Evolutionary conservation across 2,797 vertebrate genomes (phyloP), one percentile per base, ranked within the genome.

Genomic region (Staurois parvus): DNA sequence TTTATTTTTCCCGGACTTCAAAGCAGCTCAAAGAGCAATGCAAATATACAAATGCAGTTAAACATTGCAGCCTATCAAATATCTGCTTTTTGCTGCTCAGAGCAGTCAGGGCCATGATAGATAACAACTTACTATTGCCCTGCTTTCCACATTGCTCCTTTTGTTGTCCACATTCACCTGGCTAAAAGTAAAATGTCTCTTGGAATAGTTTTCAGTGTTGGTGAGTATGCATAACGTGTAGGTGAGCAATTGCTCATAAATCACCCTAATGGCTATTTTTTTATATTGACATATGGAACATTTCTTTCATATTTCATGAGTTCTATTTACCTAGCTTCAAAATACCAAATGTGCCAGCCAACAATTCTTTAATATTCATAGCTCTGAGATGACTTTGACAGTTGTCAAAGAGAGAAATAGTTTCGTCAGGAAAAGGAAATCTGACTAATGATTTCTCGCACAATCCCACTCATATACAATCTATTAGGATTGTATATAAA

Each of bases 281-380:
- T 90, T 91, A 84, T 76, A 86, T 88, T 91, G 84, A 79, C 85
- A 92, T 92, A 82, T 89, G 85, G 88, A 90, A 84, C 87, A 84
- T 84, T 92, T 90, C 88, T 93, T 94, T 93, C 91, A 94, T 94
- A 94, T 95, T 95, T 95, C 92, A 95, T 92, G 88, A 93, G 91
- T 93, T 94, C 93, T 93, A 90, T 94, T 95, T 94, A 91, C 90
- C 91, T 89, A 87, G 88, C 89, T 93, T 94, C 91, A 91, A 93
- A 93, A 94, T 92, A 89, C 91, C 92, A 93, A 94, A 92, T 90
- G 87, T 94, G 90, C 89, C 89, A 87, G 88, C 84, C 91, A 94
- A 91, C 86, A 90, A 88, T 76, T 62, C 83, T 92, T 94, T 93
- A 94, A 93, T 94, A 95, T 95, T 95, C 93, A 95, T 95, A 91